phyloP scores from a whole-genome alignment of 2,888 invertebrate genomes.

The Euclidia mi region DNA sequence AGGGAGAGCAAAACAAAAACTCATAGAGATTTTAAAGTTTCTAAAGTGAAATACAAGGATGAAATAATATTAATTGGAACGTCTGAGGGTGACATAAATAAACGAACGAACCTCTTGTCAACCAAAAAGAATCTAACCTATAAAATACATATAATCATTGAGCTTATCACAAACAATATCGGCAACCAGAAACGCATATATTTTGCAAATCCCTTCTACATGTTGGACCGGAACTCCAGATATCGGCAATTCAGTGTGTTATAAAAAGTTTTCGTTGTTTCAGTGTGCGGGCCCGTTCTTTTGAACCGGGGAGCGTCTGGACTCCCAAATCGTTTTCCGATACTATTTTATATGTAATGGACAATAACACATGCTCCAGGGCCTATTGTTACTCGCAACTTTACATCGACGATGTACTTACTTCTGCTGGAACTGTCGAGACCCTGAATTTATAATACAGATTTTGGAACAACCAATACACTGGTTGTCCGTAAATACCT shows the following conservation, averaged over 20 bases:
- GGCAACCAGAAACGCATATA: slow-evolving; percentile 14
- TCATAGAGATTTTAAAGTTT: background rate
- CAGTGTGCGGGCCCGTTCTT: slow-evolving; percentile 63
- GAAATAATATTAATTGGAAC: too few species aligned
- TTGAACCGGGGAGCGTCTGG: slow-evolving; percentile 67
- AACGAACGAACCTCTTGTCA: background rate
- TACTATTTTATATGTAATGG: slow-evolving; percentile 83
- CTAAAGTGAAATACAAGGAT: background rate
- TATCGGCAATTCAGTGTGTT: slow-evolving; percentile 72
- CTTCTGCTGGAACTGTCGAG: slow-evolving; percentile 51
- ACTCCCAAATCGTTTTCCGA: slow-evolving; percentile 84
- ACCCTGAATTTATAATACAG: slow-evolving; percentile 42
- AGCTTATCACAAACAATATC: slow-evolving; percentile 10
- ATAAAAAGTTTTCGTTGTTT: slow-evolving; percentile 86
- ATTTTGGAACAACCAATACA: slow-evolving; percentile 23
- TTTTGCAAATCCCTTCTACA: slow-evolving; percentile 38
- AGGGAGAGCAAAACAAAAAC: background rate
- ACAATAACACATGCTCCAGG: slow-evolving; percentile 78
- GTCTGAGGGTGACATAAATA: too few species aligned
- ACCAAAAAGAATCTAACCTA: background rate
- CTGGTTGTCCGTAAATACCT: slow-evolving; percentile 29
- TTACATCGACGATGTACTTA: slow-evolving; percentile 55
- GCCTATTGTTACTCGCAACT: slow-evolving; percentile 61
- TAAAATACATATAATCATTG: background rate
- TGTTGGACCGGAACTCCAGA: slow-evolving; percentile 56